Base-by-base conservation (phyloP, 2,797 vertebrate species). In the Numenius phaeopus region DNA sequence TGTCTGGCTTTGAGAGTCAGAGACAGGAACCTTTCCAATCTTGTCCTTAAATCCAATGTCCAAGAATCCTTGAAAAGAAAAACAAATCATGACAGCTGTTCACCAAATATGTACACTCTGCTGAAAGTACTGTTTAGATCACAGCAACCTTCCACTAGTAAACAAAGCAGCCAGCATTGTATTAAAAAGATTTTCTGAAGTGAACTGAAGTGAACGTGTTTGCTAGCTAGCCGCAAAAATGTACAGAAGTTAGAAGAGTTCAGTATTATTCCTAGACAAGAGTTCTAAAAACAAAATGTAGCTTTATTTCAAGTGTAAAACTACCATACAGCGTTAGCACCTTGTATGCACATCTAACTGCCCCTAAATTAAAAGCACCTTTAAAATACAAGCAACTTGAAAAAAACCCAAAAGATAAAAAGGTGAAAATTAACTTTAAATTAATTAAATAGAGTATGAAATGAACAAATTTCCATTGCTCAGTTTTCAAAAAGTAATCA, bases 21-120 rank as follows among this genome's bases (percentile, higher is more conserved):
- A 64, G 98, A 98, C 78, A 99, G 96, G 95, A 99, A 99, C 77
- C 98, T 98, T 94, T 99, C 98, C 97, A 99, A 96, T 87, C 98
- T 99, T 42, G 94, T 89, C 96, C 98, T 99, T 95, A 99, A 97
- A 93, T 99, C 98, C 58, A 97, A 96, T 49, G 98, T 98, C 99
- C 99, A 99, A 77, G 99, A 99, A 92, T 99, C 99, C 99, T 99
- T 96, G 50, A 96, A 96, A 96, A 87, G 14, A 96, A 82, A 87
- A 95, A 94, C 13, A 94, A 64, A 96, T 30, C 14, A 59, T 67
- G 75, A 93, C 24, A 75, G 44, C 4, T 47, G 14, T 52, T 96
- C 80, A 70, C 81, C 81, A 96, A 93, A 94, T 50, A 93, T 9
- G 67, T 65, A 81, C 50, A 27, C 71, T 37, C 39, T 52, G 64